Evolutionary conservation across 2,113 vertebrate species (phyloP), one percentile per base, ranked within the genome.

Genomic region (Ctenomys sociabilis): DNA sequence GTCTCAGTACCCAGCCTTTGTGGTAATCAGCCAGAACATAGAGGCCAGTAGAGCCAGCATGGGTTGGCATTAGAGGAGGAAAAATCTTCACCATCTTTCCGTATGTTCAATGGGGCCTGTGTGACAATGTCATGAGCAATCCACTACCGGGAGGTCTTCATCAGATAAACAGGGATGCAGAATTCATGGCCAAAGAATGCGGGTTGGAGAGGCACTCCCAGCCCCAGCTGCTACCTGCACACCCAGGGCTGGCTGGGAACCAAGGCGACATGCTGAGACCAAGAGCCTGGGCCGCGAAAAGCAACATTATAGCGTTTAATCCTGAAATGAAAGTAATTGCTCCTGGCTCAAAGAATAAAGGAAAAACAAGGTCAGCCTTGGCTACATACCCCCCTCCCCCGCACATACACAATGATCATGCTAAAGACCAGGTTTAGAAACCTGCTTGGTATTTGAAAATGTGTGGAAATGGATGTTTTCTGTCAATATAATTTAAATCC

Each of bases 161-260:
- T 97, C 97, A 96, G 93, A 97, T 97, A 97, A 98, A 96, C 90
- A 96, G 95, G 88, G 64, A 91, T 97, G 85, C 90, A 66, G 84
- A 97, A 98, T 94, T 97, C 97, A 95, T 81, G n/a, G 96, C 95
- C 93, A 92, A 98, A 82, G 97, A 97, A 98, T 98, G 97, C 2
- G 0, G 95, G 88, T 77, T 80, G 82, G 72, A 96, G 96, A 96
- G 97, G 61, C 96, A 95, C 97, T 97, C 97, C 97, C 97, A 97
- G 90, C 17, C 22, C 59, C 96, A 97, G 97, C 97, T 97, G 97
- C 97, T 96, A 98, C 97, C 97, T 97, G 97, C 95, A 96, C 96
- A 96, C 70, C 85, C 93, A 64, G 84, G 49, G 88, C 95, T 98
- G 97, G 97, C 97, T 30, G 57, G 12, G 77, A 80, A 95, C 97